Percentiles rank a stretch among this genome's conserved stretches.
These are phyloP conservation scores for Podarcis muralis DNA, from an alignment of 2,113 vertebrate species.

Conservation along the genomic window DNA sequence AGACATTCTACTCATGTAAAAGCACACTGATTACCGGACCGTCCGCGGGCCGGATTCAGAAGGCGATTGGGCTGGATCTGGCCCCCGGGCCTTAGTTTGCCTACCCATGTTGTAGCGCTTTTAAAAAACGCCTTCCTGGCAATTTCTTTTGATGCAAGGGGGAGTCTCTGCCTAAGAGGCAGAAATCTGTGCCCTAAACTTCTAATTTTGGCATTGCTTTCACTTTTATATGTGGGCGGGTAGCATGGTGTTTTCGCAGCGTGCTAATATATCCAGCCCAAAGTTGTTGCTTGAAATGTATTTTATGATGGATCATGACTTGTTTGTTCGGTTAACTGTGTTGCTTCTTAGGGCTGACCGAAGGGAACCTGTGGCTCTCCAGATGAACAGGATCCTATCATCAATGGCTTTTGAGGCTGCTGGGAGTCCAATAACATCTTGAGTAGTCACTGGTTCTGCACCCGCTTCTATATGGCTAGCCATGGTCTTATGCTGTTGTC, in stretches of 20 bases:
- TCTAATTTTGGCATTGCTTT: conserved; percentile 12
- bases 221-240: conserved; percentile 22
- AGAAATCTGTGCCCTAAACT: not conserved
- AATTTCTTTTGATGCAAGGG: not conserved
- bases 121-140: not conserved
- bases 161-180: not conserved
- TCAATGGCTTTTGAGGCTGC: not conserved
- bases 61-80: no score
- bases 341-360: not conserved
- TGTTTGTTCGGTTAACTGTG: not conserved
- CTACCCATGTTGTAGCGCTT: not conserved
- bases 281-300: not conserved
- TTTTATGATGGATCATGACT: conserved; percentile 23
- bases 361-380: no score
- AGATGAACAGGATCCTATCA: not conserved
- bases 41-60: no score
- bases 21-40: no score
- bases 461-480: not conserved
- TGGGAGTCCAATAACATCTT: conserved; percentile 22
- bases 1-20: no score
- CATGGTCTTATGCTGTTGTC: not conserved
- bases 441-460: no score
- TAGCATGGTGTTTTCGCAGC: conserved; percentile 17
- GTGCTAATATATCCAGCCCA: conserved; percentile 30
- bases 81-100: no score